A percentile compares a stretch with the other conserved stretches of the same genome.
These are phyloP conservation scores for Rhogogaster chlorosoma DNA, from an alignment of 2,888 invertebrate genomes.

Conservation along the genomic window DNA sequence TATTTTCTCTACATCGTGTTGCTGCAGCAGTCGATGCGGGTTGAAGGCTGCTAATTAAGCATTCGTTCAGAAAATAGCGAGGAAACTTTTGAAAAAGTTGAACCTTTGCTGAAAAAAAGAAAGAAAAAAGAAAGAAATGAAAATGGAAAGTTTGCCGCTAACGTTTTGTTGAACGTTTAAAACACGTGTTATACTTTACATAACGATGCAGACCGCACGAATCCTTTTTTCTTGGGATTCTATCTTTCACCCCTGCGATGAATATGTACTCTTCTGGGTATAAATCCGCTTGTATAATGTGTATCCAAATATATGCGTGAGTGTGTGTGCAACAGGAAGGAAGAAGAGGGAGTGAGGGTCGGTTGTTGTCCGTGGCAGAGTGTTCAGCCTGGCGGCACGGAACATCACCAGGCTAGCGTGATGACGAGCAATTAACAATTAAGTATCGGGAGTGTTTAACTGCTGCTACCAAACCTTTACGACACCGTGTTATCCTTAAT, in stretches of 20 bases:
- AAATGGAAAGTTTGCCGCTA: background rate
- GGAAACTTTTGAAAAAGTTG: background rate
- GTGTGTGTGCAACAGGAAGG: background rate
- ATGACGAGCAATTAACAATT: slow-evolving; percentile 49
- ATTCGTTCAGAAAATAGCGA: background rate
- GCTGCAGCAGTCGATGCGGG: background rate
- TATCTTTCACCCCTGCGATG: background rate
- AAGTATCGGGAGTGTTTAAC: slow-evolving; percentile 48
- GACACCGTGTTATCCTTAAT: slow-evolving; percentile 46
- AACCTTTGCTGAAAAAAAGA: background rate
- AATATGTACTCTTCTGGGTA: background rate
- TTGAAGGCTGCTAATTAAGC: background rate
- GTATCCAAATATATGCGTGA: background rate
- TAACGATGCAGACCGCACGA: background rate
- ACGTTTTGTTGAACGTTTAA: background rate
- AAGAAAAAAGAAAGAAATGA: background rate
- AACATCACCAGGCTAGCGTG: slow-evolving; percentile 34
- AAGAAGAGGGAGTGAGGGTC: background rate
- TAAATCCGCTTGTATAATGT: background rate
- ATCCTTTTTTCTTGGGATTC: background rate
- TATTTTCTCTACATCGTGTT: background rate
- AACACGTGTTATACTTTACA: background rate
- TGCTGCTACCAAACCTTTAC: slow-evolving; percentile 41
- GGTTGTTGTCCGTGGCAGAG: slow-evolving; percentile 17
- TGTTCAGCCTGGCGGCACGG: slow-evolving; percentile 11